These are phyloP conservation scores for Brachyrhaphis roseni DNA, from an alignment of 2,797 vertebrate species.

Conservation along the genomic window DNA sequence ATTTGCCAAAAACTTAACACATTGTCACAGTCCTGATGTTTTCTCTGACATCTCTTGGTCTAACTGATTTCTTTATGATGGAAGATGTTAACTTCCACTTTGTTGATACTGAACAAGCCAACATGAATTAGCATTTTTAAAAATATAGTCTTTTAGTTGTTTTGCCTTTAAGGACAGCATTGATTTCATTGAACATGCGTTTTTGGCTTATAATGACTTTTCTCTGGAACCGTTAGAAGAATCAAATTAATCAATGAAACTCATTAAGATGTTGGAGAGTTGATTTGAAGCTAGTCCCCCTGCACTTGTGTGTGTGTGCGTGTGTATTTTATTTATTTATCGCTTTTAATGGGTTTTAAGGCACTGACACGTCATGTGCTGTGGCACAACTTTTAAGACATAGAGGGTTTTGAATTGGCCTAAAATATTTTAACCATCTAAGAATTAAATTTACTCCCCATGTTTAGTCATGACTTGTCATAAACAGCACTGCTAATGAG, in stretches of 20 bases:
- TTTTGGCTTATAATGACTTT: constrained; percentile 1
- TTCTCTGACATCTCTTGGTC: background rate
- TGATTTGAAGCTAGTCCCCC: constrained; percentile 24
- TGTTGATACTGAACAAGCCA: background rate
- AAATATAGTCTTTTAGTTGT: background rate
- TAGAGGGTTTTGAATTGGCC: constrained; percentile 6
- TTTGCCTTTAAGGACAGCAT: constrained; percentile 2
- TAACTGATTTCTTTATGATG: background rate
- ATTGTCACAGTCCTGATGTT: too few relatives aligned
- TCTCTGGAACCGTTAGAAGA: constrained; percentile 42
- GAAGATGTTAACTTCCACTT: background rate
- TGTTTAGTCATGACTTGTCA: constrained; percentile 40
- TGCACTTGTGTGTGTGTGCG: constrained; percentile 34
- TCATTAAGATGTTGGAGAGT: constrained; percentile 44
- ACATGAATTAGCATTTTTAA: too few relatives aligned
- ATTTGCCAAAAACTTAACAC: background rate
- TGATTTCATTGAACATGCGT: constrained; percentile 10
- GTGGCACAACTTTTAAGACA: constrained; percentile 28
- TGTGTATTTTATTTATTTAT: constrained; percentile 12
- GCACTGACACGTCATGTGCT: background rate
- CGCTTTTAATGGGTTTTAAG: background rate
- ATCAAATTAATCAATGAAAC: constrained; percentile 41
- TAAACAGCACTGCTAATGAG: constrained; percentile 45
- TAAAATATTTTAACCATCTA: constrained; percentile 41
- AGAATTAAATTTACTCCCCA: constrained; percentile 46